phyloP scores from a whole-genome alignment of 2,888 invertebrate genomes.

The Chouioia cunea region DNA sequence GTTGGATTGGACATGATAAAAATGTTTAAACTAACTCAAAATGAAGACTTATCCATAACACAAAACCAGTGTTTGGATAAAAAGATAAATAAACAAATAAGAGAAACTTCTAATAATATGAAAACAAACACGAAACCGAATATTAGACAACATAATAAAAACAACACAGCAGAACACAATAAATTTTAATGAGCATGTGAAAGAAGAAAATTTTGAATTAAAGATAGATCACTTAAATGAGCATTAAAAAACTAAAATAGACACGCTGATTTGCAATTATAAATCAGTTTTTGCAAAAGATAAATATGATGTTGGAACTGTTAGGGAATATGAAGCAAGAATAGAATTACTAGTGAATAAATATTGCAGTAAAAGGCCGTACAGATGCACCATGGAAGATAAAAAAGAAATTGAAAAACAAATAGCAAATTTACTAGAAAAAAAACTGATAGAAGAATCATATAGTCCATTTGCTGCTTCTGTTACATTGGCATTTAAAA shows the following conservation, averaged over 20 bases:
- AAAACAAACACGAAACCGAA: no score
- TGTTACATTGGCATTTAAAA: constrained; percentile 49
- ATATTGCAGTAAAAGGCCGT: constrained; percentile 49
- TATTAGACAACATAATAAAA: background rate
- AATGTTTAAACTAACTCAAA: constrained; percentile 52
- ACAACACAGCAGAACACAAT: constrained; percentile 13
- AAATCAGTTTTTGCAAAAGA: constrained; percentile 50
- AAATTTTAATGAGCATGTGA: constrained; percentile 48
- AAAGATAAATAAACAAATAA: constrained; percentile 35
- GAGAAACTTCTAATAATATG: constrained; percentile 25
- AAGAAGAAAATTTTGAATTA: constrained; percentile 39
- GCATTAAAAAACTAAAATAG: constrained; percentile 32
- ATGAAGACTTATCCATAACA: constrained; percentile 52
- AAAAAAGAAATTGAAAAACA: constrained; percentile 52
- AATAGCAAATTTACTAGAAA: constrained; percentile 49
- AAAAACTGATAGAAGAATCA: constrained; percentile 52
- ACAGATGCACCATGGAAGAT: constrained; percentile 48
- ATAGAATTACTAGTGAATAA: constrained; percentile 50
- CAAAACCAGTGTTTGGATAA: no score
- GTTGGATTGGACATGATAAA: constrained; percentile 54
- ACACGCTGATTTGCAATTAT: constrained; percentile 49
- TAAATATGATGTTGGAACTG: constrained; percentile 52
- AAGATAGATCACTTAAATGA: constrained; percentile 42
- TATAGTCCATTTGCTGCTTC: constrained; percentile 50
- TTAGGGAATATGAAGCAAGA: constrained; percentile 49